Evolutionary conservation across 2,797 vertebrate genomes (phyloP).

Genomic region (Limnodromus scolopaceus): DNA sequence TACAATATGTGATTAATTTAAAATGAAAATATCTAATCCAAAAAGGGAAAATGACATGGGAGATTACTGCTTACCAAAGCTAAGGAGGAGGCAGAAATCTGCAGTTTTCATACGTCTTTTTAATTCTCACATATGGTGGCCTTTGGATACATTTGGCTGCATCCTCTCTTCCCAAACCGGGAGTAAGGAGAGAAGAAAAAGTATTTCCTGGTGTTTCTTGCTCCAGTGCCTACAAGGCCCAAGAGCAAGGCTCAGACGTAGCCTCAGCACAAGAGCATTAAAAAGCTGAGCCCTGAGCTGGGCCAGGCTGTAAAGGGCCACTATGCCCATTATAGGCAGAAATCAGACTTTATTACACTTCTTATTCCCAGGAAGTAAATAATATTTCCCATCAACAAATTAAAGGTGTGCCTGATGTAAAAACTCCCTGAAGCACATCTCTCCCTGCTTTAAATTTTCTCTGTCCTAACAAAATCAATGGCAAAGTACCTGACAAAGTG

Average conservation of each 20-base stretch:
- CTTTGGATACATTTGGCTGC: not conserved
- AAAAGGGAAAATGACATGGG: not conserved
- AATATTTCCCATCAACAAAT: not conserved
- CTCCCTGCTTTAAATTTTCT: not conserved
- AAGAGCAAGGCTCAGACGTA: not conserved
- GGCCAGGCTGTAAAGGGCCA: not conserved
- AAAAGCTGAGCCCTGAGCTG: not conserved
- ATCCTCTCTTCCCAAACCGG: not conserved
- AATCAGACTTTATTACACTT: not conserved
- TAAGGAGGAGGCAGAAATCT: not conserved
- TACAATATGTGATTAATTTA: not conserved
- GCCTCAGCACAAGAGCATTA: not conserved
- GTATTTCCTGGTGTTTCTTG: not conserved
- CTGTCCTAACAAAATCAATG: not conserved
- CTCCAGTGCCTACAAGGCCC: not conserved
- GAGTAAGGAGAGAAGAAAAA: not conserved
- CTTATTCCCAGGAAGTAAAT: slow-evolving; percentile 6
- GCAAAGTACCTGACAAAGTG: not conserved
- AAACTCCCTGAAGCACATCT: not conserved
- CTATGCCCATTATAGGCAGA: not conserved
- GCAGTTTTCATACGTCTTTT: not conserved
- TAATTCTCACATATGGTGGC: not conserved
- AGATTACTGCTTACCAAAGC: not conserved
- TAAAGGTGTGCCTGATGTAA: not conserved
- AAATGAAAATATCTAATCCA: not conserved